Base-by-base conservation (phyloP, 2,113 vertebrate species). In the Neotoma lepida region DNA sequence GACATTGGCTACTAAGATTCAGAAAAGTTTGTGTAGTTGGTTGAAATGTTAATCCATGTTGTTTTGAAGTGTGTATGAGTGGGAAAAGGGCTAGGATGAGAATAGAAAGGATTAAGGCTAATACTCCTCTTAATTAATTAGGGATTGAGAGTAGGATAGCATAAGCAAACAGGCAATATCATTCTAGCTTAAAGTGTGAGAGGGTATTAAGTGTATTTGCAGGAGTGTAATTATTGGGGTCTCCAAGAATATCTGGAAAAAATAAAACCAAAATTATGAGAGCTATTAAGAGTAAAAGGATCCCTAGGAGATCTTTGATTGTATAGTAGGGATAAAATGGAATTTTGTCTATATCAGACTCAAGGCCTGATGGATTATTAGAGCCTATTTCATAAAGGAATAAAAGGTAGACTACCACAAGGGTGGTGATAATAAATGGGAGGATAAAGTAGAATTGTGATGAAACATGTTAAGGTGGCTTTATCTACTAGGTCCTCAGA, bases 281-380 rank as follows among this genome's bases (percentile, higher is more conserved):
- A 3, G n/a, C n/a, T n/a, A n/a, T n/a, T n/a, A n/a, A n/a, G n/a
- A n/a, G n/a, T n/a, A n/a, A n/a, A 2, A 81, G 5, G 1, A 39
- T 2, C 0, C 33, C 51, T 26, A 81, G 10, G 0, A 39, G 0
- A 3, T 82, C 56, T 82, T 82, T 82, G 1, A 61, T 39, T 1
- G 35, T 82, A 7, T 28, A 84, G 6, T 84, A 84, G 0, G 56
- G 80, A 7, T 84, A n/a, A 3, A 63, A 82, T 9, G 56, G 56
- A 9, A 63, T 63, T 63, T 63, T 63, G 12, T 63, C 80, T 28
- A 24, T 7, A 9, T 41, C 39, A 2, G 56, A 84, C 10, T 28
- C 44, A 1, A 63, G 20, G 2, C 0, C 56, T 17, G 24, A 17
- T 4, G 56, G 56, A 2, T 61, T 61, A 1, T 82, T 61, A 0